These are phyloP conservation scores for Neodon shergylaensis DNA, from an alignment of 2,113 vertebrate genomes.

Conservation along the genomic window DNA sequence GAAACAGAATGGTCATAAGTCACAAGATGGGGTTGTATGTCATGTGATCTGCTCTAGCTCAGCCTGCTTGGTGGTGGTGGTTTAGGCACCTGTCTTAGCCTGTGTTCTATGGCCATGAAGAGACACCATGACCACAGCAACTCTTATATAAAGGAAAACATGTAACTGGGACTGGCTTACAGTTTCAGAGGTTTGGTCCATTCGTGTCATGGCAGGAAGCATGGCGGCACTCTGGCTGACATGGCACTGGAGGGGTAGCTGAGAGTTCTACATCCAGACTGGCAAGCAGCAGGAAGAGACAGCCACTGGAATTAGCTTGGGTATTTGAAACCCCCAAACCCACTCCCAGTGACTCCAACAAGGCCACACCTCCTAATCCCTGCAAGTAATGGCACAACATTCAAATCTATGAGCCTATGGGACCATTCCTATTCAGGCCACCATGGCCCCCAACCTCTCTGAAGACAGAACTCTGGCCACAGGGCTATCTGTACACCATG, in stretches of 20 bases:
- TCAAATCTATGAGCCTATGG: background rate
- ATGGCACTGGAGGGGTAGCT: background rate
- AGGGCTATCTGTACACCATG: background rate
- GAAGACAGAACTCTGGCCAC: background rate
- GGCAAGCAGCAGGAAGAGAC: background rate
- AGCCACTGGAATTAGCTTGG: too few relatives aligned
- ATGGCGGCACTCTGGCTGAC: background rate
- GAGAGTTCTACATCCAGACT: background rate
- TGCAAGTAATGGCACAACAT: background rate
- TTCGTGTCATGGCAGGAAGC: background rate
- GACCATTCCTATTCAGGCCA: background rate
- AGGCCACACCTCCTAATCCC: background rate
- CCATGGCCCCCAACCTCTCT: background rate
- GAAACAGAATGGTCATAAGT: background rate
- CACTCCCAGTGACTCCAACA: background rate
- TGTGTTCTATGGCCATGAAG: background rate
- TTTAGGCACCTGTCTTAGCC: background rate
- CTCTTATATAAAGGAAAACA: background rate
- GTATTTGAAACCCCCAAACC: background rate
- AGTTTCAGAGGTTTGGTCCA: background rate
- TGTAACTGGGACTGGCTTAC: background rate
- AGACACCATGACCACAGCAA: background rate
- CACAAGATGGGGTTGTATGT: background rate
- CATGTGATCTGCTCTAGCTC: background rate
- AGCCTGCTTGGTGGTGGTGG: accelerated